Evolutionary conservation across 64 coral and sea anemone species (phyloP), one percentile per base, ranked within the genome.

Genomic region (Pachyseris speciosa): DNA sequence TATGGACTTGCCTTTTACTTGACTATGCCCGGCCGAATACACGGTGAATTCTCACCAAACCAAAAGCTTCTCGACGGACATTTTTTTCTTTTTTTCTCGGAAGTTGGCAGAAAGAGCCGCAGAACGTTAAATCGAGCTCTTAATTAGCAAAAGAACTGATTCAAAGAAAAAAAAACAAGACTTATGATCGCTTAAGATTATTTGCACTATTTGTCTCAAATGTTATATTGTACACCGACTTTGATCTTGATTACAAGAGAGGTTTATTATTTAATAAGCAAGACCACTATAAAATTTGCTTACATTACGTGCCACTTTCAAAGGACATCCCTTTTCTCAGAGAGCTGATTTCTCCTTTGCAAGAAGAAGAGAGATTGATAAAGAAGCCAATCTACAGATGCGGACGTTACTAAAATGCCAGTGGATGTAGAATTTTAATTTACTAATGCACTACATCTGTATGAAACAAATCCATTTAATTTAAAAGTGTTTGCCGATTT

Each of bases 161-260:
- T 40, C 29, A 61, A 24, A n/a, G 1, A 81, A 81, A 60, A 81
- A 26, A n/a, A 34, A 47, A 2, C 19, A 55, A n/a, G n/a, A n/a
- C n/a, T n/a, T 32, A 27, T 58, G 50, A 36, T 79, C 57, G 51
- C 34, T 79, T 58, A 79, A 36, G 33, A 19, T 52, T 79, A 52
- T 79, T 79, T 79, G 49, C 48, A 16, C 77, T 61, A 76, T 76
- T 76, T 76, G 77, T 27, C 34, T 60, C 33, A 81, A 81, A 81
- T 61, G 37, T 59, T 61, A 81, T 81, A 63, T 81, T 81, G 77
- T 81, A 40, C 32, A 19, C 55, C 28, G 32, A 22, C 32, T 61
- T 81, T 42, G 33, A 81, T 81, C 77, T 61, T 61, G 77, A 81
- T 81, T 81, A 61, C 16, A 61, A 60, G 12, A 40, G 20, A 81